phyloP scores from a whole-genome alignment of 1,140 invertebrate genomes.

The Adelges cooleyi region DNA sequence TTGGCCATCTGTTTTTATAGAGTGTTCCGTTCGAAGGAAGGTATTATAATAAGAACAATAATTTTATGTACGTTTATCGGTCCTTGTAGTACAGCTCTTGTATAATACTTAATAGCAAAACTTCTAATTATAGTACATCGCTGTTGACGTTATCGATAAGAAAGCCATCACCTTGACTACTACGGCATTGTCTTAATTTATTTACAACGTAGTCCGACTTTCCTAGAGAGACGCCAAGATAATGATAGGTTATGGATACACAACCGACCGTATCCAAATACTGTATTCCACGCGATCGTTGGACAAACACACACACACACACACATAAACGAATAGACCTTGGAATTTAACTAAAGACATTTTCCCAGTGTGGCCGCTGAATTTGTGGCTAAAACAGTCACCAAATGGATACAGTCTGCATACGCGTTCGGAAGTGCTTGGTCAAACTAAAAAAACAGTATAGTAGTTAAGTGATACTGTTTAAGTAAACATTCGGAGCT shows the following conservation, averaged over 20 bases:
- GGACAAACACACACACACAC: background rate
- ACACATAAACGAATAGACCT: background rate
- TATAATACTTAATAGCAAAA: too few species aligned
- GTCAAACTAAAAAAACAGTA: background rate
- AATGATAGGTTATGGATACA: slow-evolving; percentile 6
- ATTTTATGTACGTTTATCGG: too few species aligned
- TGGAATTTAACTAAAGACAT: background rate
- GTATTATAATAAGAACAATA: too few species aligned
- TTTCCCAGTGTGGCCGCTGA: background rate
- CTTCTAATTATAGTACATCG: too few species aligned
- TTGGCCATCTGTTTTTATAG: too few species aligned
- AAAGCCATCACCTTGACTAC: too few species aligned
- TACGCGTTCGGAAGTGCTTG: background rate
- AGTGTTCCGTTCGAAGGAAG: too few species aligned
- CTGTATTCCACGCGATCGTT: slow-evolving; percentile 22
- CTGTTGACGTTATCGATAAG: too few species aligned
- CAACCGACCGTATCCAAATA: slow-evolving; percentile 11
- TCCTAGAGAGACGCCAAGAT: background rate
- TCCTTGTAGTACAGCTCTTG: too few species aligned
- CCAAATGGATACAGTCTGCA: background rate
- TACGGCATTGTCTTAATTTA: background rate
- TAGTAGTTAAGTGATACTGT: too few species aligned
- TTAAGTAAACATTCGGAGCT: background rate
- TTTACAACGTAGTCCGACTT: background rate
- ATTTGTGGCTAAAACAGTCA: background rate